These are phyloP conservation scores for Lathronympha strigana DNA, from an alignment of 2,888 invertebrate species.

Conservation along the genomic window DNA sequence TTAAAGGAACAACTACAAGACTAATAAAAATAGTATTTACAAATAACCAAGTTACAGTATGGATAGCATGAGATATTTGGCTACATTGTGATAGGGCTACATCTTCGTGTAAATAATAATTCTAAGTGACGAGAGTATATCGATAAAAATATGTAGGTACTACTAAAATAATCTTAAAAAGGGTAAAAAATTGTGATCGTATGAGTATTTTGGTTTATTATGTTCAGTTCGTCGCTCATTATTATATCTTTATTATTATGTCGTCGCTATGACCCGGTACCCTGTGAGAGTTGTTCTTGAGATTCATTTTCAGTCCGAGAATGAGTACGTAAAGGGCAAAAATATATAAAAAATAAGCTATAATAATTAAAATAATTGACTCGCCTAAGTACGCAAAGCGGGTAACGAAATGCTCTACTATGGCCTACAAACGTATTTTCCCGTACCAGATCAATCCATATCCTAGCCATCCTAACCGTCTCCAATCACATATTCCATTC, in stretches of 20 bases:
- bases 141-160: conserved; percentile 52
- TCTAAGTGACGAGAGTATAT: conserved; percentile 61
- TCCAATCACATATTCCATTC: conserved; percentile 50
- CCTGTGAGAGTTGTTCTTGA: conserved; percentile 74
- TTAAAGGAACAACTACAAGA: conserved; percentile 77
- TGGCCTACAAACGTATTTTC: conserved; percentile 44
- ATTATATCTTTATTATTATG: conserved; percentile 57
- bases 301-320: conserved; percentile 65
- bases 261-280: conserved; percentile 70
- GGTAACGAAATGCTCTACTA: conserved; percentile 48
- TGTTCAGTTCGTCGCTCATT: conserved; percentile 60
- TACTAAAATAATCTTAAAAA: conserved; percentile 64
- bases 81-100: conserved; percentile 80
- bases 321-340: conserved; percentile 46
- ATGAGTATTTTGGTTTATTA: conserved; percentile 78
- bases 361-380: conserved; percentile 48
- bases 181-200: conserved; percentile 70
- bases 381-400: conserved; percentile 61
- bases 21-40: conserved; percentile 79
- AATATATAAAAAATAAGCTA: conserved; percentile 52
- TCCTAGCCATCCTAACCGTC: conserved; percentile 51
- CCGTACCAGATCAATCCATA: conserved; percentile 48
- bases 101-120: conserved; percentile 64
- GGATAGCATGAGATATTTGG: conserved; percentile 80
- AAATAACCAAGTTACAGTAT: conserved; percentile 68